Conservation (phyloP, 2,888 invertebrate species). For the Synergus umbraculus region DNA sequence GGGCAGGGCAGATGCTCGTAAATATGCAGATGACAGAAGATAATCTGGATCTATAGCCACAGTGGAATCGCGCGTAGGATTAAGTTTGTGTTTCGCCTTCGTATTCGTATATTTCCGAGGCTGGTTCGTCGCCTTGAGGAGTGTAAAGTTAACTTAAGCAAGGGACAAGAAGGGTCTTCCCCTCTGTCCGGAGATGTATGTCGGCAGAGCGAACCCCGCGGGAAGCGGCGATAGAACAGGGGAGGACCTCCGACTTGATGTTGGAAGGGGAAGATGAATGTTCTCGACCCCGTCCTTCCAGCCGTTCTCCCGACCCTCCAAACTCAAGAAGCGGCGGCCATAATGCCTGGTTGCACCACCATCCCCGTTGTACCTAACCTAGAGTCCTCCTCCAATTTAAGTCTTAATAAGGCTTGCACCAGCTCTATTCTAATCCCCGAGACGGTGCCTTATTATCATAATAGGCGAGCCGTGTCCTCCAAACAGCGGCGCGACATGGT, state of each 20-base stretch:
- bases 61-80: slow-evolving; percentile 70
- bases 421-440: slow-evolving; percentile 68
- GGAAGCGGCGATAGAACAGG: slow-evolving; percentile 65
- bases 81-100: slow-evolving; percentile 63
- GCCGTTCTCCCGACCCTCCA: slow-evolving; percentile 71
- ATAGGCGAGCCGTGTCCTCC: slow-evolving; percentile 49
- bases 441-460: slow-evolving; percentile 56
- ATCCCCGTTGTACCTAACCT: slow-evolving; percentile 60
- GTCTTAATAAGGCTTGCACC: slow-evolving; percentile 72
- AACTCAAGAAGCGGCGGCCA: slow-evolving; percentile 75
- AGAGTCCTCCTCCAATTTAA: slow-evolving; percentile 69
- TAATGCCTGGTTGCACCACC: slow-evolving; percentile 75
- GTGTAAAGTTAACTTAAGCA: slow-evolving; percentile 72
- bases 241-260: slow-evolving; percentile 59
- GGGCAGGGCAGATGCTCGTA: slow-evolving; percentile 68
- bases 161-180: slow-evolving; percentile 70
- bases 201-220: slow-evolving; percentile 66
- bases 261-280: slow-evolving; percentile 75
- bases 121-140: slow-evolving; percentile 57
- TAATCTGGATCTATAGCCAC: slow-evolving; percentile 72
- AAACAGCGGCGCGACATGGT: slow-evolving; percentile 47
- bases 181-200: slow-evolving; percentile 68
- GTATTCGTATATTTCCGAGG: slow-evolving; percentile 2
- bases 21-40: slow-evolving; percentile 75
- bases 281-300: slow-evolving; percentile 74